A percentile compares a stretch with the other conserved stretches of the same genome.
phyloP scores from a whole-genome alignment of 2,888 invertebrate genomes.

The Mythimna loreyi region DNA sequence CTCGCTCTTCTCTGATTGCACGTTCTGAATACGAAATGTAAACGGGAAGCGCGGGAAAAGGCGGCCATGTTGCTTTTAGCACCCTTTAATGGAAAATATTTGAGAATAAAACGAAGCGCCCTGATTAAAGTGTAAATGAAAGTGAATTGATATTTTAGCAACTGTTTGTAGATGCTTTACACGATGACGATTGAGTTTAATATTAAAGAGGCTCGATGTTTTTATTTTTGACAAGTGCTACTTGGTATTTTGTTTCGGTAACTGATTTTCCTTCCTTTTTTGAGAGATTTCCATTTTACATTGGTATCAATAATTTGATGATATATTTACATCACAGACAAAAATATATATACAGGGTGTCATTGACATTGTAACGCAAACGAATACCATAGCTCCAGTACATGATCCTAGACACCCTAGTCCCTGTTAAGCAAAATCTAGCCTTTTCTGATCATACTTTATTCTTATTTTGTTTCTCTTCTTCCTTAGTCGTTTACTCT shows the following conservation, averaged over 20 bases:
- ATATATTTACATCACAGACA: no score
- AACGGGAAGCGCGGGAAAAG: slow-evolving; percentile 79
- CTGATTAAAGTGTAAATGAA: slow-evolving; percentile 86
- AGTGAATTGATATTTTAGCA: slow-evolving; percentile 82
- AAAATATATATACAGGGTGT: no score
- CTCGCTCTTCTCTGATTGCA: slow-evolving; percentile 79
- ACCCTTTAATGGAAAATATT: slow-evolving; percentile 81
- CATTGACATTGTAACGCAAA: no score
- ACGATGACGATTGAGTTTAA: slow-evolving; percentile 68
- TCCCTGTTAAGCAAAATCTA: no score
- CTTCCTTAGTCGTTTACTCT: no score
- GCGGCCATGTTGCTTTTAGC: slow-evolving; percentile 88
- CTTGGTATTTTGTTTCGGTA: slow-evolving; percentile 33
- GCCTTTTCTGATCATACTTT: no score
- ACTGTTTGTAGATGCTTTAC: slow-evolving; percentile 75
- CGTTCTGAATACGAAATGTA: slow-evolving; percentile 86
- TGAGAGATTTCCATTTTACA: slow-evolving; percentile 9
- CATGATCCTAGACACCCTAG: no score
- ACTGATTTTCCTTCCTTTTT: slow-evolving; percentile 21
- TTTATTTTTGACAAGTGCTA: slow-evolving; percentile 52
- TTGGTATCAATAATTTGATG: not conserved
- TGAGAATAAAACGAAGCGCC: slow-evolving; percentile 79
- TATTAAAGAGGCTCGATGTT: slow-evolving; percentile 67
- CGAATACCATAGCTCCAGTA: no score
- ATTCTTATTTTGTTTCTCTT: no score